A percentile compares a stretch with the other conserved stretches of the same genome.
phyloP scores from a whole-genome alignment of 2,888 invertebrate species.

The Cremastinae sp. region DNA sequence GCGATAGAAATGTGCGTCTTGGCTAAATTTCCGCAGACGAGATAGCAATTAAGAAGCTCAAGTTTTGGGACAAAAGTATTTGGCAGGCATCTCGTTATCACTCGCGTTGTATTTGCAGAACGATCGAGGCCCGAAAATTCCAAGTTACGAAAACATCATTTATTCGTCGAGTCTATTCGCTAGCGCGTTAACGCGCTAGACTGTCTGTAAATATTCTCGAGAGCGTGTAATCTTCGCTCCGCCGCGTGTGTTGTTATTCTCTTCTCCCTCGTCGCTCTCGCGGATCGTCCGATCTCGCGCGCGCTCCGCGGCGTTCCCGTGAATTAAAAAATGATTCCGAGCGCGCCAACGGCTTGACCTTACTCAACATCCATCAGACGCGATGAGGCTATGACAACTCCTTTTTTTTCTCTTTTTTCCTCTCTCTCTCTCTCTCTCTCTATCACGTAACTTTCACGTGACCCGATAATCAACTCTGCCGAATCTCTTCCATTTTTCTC shows the following conservation, averaged over 20 bases:
- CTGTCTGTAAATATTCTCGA: background rate
- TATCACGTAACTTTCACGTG: slow-evolving; percentile 53
- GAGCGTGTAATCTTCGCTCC: background rate
- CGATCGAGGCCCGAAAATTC: too few relatives aligned
- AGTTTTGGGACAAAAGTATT: too few relatives aligned
- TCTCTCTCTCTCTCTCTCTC: slow-evolving; percentile 29
- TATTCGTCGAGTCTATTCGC: background rate
- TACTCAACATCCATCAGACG: slow-evolving; percentile 53
- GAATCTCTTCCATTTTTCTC: background rate
- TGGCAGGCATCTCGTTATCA: too few relatives aligned
- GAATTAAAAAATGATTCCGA: slow-evolving; percentile 31
- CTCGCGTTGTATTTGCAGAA: too few relatives aligned
- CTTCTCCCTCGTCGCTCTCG: background rate
- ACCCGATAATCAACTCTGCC: slow-evolving; percentile 37
- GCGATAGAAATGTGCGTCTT: too few relatives aligned
- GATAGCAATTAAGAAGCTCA: too few relatives aligned
- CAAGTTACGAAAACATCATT: too few relatives aligned
- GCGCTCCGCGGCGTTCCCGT: background rate
- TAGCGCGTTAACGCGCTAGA: background rate
- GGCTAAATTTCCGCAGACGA: too few relatives aligned
- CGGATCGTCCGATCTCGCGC: background rate
- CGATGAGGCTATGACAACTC: slow-evolving; percentile 42
- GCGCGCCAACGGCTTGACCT: slow-evolving; percentile 54
- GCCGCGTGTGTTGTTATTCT: background rate
- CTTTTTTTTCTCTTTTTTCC: slow-evolving; percentile 33